Evolutionary conservation across 2,888 invertebrate genomes (phyloP).

Genomic region (Microplitis manilae): DNA sequence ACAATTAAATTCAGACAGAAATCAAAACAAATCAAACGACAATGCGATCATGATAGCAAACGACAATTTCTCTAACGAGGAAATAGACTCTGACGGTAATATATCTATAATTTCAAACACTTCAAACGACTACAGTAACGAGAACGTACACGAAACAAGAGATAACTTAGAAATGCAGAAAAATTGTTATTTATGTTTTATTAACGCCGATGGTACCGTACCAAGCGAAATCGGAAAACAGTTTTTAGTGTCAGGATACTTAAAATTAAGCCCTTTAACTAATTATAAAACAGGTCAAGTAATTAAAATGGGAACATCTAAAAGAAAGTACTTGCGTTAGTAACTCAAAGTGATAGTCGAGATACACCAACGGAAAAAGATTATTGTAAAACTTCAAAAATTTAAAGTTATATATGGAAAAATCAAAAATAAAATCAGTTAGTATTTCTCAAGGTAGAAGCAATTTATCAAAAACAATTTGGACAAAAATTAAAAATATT

Average conservation of each 20-base stretch:
- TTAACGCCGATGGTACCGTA: neutral
- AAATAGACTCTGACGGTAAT: neutral
- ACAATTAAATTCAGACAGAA: no score
- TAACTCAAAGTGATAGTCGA: no score
- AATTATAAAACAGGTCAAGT: constrained; percentile 25
- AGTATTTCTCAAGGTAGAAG: constrained; percentile 35
- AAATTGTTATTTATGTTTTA: constrained; percentile 22
- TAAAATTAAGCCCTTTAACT: neutral
- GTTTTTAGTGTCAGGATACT: neutral
- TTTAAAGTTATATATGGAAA: constrained; percentile 2
- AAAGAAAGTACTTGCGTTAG: constrained; percentile 3
- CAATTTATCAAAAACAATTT: constrained; percentile 6
- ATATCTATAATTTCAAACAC: no score
- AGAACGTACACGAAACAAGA: constrained; percentile 34
- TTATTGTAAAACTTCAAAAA: constrained; percentile 14
- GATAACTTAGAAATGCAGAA: constrained; percentile 42
- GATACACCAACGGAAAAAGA: constrained; percentile 1
- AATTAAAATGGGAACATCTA: constrained; percentile 9
- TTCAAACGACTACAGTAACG: neutral
- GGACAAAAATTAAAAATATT: constrained; percentile 31
- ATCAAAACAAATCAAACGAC: no score
- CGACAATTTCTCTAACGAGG: no score
- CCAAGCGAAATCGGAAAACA: neutral
- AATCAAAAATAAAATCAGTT: constrained; percentile 18
- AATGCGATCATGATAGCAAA: no score